phyloP scores from a whole-genome alignment of 1,140 invertebrate species.

The Euwallacea similis region DNA sequence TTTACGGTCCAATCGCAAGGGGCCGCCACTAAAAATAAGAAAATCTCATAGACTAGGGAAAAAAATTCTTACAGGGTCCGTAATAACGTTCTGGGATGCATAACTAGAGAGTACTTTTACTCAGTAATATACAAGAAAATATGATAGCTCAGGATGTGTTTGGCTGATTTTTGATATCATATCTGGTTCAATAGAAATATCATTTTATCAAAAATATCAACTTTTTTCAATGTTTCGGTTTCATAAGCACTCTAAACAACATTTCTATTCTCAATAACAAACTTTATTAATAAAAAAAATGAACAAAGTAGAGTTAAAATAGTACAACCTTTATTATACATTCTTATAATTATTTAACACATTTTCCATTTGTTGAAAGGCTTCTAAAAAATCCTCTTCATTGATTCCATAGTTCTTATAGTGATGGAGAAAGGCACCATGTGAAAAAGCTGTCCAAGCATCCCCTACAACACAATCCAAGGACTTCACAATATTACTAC shows the following conservation, averaged over 20 bases:
- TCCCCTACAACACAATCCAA: constrained; percentile 41
- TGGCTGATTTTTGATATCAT: no score
- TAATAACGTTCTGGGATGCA: no score
- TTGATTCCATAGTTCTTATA: constrained; percentile 57
- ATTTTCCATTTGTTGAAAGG: constrained; percentile 58
- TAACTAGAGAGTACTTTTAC: no score
- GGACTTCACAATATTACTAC: constrained; percentile 47
- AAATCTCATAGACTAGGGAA: constrained; percentile 1
- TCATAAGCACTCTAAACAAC: no score
- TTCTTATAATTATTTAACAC: constrained; percentile 56
- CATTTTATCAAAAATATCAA: no score
- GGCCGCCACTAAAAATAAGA: constrained; percentile 15
- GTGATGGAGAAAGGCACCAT: constrained; percentile 60
- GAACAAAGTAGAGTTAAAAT: background rate
- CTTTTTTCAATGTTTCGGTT: no score
- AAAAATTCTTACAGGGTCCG: background rate
- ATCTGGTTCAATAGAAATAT: no score
- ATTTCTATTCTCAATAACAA: no score
- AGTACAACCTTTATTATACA: constrained; percentile 36
- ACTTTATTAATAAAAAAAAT: no score
- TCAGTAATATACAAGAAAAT: no score
- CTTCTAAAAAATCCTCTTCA: constrained; percentile 56
- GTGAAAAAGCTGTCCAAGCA: constrained; percentile 57
- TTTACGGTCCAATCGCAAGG: constrained; percentile 28
- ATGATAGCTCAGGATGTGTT: no score